phyloP scores from a whole-genome alignment of 2,888 invertebrate genomes.

The Drosophila glabriapex region DNA sequence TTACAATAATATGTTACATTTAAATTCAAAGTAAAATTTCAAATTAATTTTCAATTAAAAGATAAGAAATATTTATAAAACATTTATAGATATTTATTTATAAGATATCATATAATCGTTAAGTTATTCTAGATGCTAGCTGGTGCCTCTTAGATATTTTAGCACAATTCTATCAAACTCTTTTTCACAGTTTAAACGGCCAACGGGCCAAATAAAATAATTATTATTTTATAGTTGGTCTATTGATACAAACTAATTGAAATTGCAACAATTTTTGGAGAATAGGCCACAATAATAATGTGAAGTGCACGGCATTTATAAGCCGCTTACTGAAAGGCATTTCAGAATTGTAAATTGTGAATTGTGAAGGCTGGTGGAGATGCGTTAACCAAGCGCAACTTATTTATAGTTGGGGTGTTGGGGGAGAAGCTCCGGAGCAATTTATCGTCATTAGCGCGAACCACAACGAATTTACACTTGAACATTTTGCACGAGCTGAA shows the following conservation, averaged over 20 bases:
- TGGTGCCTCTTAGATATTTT: not conserved
- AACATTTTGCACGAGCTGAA: constrained; percentile 73
- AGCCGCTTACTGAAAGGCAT: constrained; percentile 46
- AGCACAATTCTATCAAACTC: not conserved
- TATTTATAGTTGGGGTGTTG: constrained; percentile 71
- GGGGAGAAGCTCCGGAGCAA: constrained; percentile 51
- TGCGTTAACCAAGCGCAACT: constrained; percentile 63
- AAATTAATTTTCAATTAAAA: not conserved
- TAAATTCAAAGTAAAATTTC: not conserved
- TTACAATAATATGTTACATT: not conserved
- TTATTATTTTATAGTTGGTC: not conserved
- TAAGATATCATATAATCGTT: not conserved
- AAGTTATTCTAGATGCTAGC: not conserved
- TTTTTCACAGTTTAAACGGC: not conserved
- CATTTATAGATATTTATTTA: not conserved
- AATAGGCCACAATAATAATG: not conserved
- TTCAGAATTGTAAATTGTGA: constrained; percentile 15
- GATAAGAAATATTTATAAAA: not conserved
- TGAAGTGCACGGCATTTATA: constrained; percentile 49
- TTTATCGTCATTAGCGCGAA: constrained; percentile 77
- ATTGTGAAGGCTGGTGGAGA: constrained; percentile 2
- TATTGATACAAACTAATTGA: not conserved
- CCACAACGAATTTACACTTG: constrained; percentile 77
- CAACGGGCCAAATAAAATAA: not conserved
- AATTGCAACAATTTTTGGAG: not conserved